Percentiles rank a stretch among this genome's conserved stretches.
phyloP scores from a whole-genome alignment of 2,888 invertebrate species.

The Boloria selene region DNA sequence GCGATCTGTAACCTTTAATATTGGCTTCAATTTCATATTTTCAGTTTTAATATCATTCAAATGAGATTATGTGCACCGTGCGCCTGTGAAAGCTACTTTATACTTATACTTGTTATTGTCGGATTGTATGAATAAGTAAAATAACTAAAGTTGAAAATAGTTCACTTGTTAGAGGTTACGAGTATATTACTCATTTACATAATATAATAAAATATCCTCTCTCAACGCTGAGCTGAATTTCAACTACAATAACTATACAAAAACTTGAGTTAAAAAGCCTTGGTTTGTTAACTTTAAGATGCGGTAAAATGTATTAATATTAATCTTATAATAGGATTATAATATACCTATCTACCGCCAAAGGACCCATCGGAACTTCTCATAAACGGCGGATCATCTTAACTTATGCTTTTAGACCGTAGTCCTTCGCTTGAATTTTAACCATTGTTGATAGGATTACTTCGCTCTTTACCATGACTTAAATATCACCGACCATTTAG shows the following conservation, averaged over 20 bases:
- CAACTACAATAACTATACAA: too few species aligned
- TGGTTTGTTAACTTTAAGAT: neutral
- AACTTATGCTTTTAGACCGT: slow-evolving; percentile 27
- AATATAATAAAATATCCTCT: too few species aligned
- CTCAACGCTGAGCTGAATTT: too few species aligned
- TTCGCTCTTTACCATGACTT: slow-evolving; percentile 24
- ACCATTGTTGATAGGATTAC: slow-evolving; percentile 34
- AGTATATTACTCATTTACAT: too few species aligned
- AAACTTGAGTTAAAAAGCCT: too few species aligned
- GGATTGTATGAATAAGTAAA: too few species aligned
- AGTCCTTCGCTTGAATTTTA: slow-evolving; percentile 25
- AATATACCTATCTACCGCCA: slow-evolving; percentile 6
- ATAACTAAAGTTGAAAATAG: too few species aligned
- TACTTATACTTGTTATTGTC: too few species aligned
- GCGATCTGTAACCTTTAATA: slow-evolving; percentile 5
- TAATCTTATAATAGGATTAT: neutral
- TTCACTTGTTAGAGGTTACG: too few species aligned
- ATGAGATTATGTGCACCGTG: slow-evolving; percentile 12
- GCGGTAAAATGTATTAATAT: neutral
- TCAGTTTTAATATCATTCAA: slow-evolving; percentile 17
- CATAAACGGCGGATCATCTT: slow-evolving; percentile 30
- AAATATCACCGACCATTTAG: slow-evolving; percentile 13
- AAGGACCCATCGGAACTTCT: slow-evolving; percentile 19
- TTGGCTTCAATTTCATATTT: slow-evolving; percentile 20
- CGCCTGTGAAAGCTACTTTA: neutral